A percentile compares a stretch with the other conserved stretches of the same genome.
These are phyloP conservation scores for Hippopotamus amphibius DNA, from an alignment of 2,113 vertebrate genomes.

Conservation along the genomic window DNA sequence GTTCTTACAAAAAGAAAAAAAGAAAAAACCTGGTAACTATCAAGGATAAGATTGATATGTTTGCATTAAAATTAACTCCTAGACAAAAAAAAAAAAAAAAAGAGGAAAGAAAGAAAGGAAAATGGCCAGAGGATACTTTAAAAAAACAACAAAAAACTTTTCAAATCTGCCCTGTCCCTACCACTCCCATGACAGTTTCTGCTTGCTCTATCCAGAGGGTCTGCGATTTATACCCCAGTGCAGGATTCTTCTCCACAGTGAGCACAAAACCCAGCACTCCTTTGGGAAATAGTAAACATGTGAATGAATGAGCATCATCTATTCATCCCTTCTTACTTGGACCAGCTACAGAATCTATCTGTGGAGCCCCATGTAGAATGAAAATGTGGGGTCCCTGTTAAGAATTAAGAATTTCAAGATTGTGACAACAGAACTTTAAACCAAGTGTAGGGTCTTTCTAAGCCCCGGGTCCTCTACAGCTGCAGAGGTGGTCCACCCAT, in stretches of 20 bases:
- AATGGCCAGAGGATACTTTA: slow-evolving; percentile 61
- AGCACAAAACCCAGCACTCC: neutral
- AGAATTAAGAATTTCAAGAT: neutral
- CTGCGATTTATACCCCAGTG: neutral
- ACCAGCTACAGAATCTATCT: neutral
- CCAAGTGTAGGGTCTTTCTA: neutral
- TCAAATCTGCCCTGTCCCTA: neutral
- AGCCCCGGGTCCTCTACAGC: neutral
- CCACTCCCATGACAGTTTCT: neutral
- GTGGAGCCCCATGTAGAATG: neutral
- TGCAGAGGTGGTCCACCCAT: neutral
- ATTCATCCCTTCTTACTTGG: neutral
- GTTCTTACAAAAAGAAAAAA: too few species aligned
- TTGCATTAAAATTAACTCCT: too few species aligned
- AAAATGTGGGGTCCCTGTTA: neutral
- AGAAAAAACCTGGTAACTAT: too few species aligned
- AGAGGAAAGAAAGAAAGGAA: neutral
- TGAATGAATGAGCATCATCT: neutral
- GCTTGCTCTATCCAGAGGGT: neutral
- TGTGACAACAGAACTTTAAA: neutral
- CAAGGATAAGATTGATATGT: too few species aligned
- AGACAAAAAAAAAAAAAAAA: too few species aligned
- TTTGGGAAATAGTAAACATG: neutral
- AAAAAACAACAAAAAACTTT: neutral
- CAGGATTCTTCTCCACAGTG: neutral